Conservation (phyloP, 2,888 invertebrate species). For the Orthosia gothica region DNA sequence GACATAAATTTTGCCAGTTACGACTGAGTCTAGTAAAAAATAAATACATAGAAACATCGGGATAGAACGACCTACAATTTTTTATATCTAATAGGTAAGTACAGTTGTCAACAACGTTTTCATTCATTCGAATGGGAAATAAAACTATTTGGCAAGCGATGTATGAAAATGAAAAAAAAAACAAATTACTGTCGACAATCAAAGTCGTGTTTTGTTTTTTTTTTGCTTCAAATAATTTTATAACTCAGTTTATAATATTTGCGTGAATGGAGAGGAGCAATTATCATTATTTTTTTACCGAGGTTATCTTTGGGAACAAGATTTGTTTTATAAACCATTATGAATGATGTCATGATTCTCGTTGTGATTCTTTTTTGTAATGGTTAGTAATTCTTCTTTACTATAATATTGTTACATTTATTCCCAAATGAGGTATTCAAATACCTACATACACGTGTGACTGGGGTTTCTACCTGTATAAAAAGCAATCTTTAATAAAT, state of each 20-base stretch:
- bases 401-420: too few relatives aligned
- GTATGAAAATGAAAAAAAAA: constrained; percentile 21
- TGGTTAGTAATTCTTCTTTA: too few relatives aligned
- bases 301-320: neutral
- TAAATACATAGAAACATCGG: neutral
- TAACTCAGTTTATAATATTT: neutral
- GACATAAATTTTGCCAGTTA: neutral
- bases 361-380: too few relatives aligned
- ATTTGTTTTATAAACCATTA: neutral
- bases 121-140: neutral
- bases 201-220: neutral
- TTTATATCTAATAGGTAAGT: neutral
- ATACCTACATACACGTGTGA: too few relatives aligned
- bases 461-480: too few relatives aligned
- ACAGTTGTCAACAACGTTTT: constrained; percentile 5
- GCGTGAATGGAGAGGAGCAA: neutral
- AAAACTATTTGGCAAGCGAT: constrained; percentile 31
- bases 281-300: neutral
- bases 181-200: neutral
- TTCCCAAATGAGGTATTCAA: too few relatives aligned
- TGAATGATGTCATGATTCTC: constrained; percentile 20
- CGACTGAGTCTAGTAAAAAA: neutral
- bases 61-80: neutral
- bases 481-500: too few relatives aligned
- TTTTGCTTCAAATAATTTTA: neutral